Conservation (phyloP, 23 tunicate species). For the Styela clava region DNA sequence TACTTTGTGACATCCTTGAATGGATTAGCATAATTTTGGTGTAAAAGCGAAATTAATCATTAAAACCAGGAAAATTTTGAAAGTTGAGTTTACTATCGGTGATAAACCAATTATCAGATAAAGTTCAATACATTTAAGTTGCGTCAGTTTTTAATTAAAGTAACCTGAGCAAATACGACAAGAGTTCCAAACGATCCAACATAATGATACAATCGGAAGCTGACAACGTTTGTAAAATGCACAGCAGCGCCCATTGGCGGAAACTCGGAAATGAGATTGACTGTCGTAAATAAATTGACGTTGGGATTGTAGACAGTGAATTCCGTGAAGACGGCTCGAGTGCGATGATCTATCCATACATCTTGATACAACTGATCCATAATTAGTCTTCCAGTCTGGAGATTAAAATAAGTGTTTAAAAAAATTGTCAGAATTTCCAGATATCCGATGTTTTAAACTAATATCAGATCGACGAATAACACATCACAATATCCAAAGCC, state of each 20-base stretch:
- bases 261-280: conserved; percentile 74
- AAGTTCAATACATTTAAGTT: no score
- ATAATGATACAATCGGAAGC: conserved; percentile 88
- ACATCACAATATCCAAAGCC: no score
- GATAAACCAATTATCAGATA: no score
- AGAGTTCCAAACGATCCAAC: conserved; percentile 79
- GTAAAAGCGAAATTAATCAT: no score
- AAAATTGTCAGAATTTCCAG: neutral
- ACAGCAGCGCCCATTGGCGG: conserved; percentile 97
- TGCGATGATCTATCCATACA: conserved; percentile 76
- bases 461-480: no score
- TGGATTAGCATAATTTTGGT: no score
- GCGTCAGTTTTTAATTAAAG: no score
- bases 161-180: conserved; percentile 92
- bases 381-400: conserved; percentile 56
- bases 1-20: no score
- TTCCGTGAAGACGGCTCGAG: conserved; percentile 88
- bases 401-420: no score
- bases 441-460: no score
- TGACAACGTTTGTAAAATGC: conserved; percentile 61
- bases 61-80: no score
- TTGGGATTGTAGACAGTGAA: conserved; percentile 94
- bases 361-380: conserved; percentile 43
- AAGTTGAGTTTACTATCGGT: no score
- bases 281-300: conserved; percentile 82